Conservation (phyloP, 2,797 vertebrate genomes). For the Anguilla marmorata region DNA sequence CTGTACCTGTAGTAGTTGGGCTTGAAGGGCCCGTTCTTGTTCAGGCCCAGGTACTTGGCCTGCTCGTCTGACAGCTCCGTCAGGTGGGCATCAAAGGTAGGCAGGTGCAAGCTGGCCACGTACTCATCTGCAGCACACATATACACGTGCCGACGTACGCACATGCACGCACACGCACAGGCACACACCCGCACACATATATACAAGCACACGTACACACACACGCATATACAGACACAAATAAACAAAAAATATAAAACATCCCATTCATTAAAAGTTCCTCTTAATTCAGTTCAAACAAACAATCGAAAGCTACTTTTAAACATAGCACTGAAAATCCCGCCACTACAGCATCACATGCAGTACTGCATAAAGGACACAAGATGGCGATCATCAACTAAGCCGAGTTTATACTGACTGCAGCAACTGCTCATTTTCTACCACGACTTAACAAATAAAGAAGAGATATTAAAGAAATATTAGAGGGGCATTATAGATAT, state of each 20-base stretch:
- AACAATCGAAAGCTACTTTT: not conserved
- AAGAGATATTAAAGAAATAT: not conserved
- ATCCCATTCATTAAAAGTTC: not conserved
- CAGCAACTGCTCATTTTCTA: not conserved
- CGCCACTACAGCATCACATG: not conserved
- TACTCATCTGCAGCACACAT: slow-evolving; percentile 81
- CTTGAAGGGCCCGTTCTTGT: slow-evolving; percentile 95
- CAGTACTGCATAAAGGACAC: not conserved
- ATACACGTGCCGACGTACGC: not conserved
- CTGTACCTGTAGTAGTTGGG: slow-evolving; percentile 94
- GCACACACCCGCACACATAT: not conserved
- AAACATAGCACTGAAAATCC: not conserved
- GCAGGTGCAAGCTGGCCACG: slow-evolving; percentile 88
- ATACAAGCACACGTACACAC: not conserved
- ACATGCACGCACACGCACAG: slow-evolving; percentile 2
- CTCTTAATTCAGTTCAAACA: not conserved
- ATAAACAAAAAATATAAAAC: not conserved
- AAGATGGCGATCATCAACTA: not conserved
- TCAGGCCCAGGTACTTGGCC: slow-evolving; percentile 93
- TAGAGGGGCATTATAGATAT: not conserved
- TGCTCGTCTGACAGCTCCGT: slow-evolving; percentile 91
- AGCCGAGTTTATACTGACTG: not conserved
- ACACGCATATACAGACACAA: slow-evolving; percentile 9
- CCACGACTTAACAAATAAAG: not conserved
- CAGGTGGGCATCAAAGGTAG: slow-evolving; percentile 91